Evolutionary conservation across 2,888 invertebrate species (phyloP).

Genomic region (Heteropelma amictum): DNA sequence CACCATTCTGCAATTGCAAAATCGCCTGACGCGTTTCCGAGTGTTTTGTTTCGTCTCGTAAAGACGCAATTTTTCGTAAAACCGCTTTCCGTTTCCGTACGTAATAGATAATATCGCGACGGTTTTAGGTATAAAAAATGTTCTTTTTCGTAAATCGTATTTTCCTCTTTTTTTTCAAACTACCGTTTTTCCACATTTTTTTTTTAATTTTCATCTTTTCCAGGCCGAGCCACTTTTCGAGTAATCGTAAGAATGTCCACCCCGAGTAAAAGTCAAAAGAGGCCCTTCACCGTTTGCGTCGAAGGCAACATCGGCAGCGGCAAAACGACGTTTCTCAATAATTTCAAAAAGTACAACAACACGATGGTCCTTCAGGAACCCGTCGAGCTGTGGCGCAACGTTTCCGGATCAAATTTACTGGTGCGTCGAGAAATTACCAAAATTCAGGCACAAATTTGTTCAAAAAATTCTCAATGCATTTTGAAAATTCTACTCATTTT

Average conservation of each 20-base stretch:
- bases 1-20: no score
- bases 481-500: no score
- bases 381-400: slow-evolving; percentile 90
- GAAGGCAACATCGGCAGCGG: slow-evolving; percentile 96
- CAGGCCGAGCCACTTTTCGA: slow-evolving; percentile 38
- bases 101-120: no score
- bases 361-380: slow-evolving; percentile 86
- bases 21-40: no score
- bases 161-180: no score
- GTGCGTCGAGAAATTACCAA: slow-evolving; percentile 69
- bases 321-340: slow-evolving; percentile 91
- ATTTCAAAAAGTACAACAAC: slow-evolving; percentile 87
- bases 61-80: no score
- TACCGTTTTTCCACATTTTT: background rate
- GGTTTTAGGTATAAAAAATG: no score
- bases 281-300: slow-evolving; percentile 89
- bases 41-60: no score
- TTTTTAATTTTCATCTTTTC: background rate
- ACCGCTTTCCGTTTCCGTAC: no score
- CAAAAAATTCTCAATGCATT: no score
- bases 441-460: no score
- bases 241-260: slow-evolving; percentile 50
- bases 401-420: slow-evolving; percentile 88
- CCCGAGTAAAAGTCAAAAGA: slow-evolving; percentile 68
- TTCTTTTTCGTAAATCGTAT: no score